phyloP scores from a whole-genome alignment of 2,888 invertebrate species.

The Corythucha ciliata region DNA sequence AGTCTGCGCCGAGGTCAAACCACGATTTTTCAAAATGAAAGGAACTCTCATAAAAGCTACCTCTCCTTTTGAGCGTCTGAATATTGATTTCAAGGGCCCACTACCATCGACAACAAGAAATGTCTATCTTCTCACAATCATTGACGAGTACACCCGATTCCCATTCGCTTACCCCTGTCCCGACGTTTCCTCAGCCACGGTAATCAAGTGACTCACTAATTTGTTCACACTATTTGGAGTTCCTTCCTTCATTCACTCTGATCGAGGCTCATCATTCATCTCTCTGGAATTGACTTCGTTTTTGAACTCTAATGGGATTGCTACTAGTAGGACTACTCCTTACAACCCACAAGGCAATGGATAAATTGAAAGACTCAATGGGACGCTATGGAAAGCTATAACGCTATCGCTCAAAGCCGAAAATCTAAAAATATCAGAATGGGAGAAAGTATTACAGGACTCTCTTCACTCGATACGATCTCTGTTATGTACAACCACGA shows the following conservation, averaged over 20 bases:
- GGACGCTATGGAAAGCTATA: slow-evolving; percentile 31
- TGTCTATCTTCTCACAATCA: too few relatives aligned
- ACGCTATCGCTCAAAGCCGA: slow-evolving; percentile 25
- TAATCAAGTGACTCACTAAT: too few relatives aligned
- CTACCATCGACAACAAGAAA: too few relatives aligned
- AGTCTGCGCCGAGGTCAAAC: too few relatives aligned
- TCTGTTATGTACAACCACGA: slow-evolving; percentile 27
- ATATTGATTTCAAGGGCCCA: too few relatives aligned
- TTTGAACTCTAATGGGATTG: slow-evolving; percentile 23
- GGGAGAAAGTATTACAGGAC: slow-evolving; percentile 28
- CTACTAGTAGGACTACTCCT: slow-evolving; percentile 26
- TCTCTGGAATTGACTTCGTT: slow-evolving; percentile 22
- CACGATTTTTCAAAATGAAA: too few relatives aligned
- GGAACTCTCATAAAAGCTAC: too few relatives aligned
- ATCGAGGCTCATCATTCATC: slow-evolving; percentile 14
- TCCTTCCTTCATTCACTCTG: slow-evolving; percentile 16
- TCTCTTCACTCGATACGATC: slow-evolving; percentile 29
- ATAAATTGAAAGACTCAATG: slow-evolving; percentile 28
- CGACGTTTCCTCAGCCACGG: too few relatives aligned
- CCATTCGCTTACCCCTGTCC: too few relatives aligned
- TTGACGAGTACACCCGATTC: too few relatives aligned
- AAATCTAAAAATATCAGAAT: slow-evolving; percentile 16
- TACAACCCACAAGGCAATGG: slow-evolving; percentile 28
- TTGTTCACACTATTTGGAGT: slow-evolving; percentile 16
- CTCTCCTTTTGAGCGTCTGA: too few relatives aligned